Base-by-base conservation (phyloP, 1,140 invertebrate species). In the Danaus plexippus region DNA sequence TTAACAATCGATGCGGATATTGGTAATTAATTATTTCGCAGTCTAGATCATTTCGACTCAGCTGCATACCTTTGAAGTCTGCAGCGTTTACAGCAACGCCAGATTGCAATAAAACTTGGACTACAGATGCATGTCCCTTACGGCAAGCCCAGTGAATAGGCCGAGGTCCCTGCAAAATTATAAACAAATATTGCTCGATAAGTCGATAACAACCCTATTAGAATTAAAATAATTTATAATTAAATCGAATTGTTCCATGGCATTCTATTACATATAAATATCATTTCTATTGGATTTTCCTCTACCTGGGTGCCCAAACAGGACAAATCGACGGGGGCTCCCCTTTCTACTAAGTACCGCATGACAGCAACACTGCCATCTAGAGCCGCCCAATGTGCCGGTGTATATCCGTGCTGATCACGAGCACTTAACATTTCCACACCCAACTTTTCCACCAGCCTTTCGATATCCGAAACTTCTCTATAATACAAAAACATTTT, bases 131-230 rank as follows among this genome's bases (percentile, higher is more conserved):
- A 71, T 97, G 95, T 1, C 96, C 95, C 87, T 91, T 92, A 60
- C 87, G 87, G 77, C 95, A 96, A 2, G 96, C 96, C 96, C 96
- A 97, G 75, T 97, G 96, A 59, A 97, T 96, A 1, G 96, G 96
- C 44, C 93, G 89, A 0, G 95, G 95, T 2, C 95, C 95, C 80
- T 96, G 91, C 47, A 69, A 76, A 9, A 43, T 22, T 13, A 50
- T 11, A 18, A 13, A 53, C 11, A 43, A n/a, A 1, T 4, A 13
- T 9, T 10, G 15, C 3, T 15, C 15, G 9, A 5, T 7, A 1
- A 44, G 9, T 12, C 42, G 4, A 50, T 15, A 9, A 9, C n/a
- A n/a, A n/a, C n/a, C n/a, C n/a, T n/a, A n/a, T n/a, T n/a, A n/a
- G 6, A 10, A 43, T 5, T 45, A 5, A 12, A 50, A 9, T 54